These are phyloP conservation scores for Helicoverpa armigera DNA, from an alignment of 1,140 invertebrate genomes.

Conservation along the genomic window DNA sequence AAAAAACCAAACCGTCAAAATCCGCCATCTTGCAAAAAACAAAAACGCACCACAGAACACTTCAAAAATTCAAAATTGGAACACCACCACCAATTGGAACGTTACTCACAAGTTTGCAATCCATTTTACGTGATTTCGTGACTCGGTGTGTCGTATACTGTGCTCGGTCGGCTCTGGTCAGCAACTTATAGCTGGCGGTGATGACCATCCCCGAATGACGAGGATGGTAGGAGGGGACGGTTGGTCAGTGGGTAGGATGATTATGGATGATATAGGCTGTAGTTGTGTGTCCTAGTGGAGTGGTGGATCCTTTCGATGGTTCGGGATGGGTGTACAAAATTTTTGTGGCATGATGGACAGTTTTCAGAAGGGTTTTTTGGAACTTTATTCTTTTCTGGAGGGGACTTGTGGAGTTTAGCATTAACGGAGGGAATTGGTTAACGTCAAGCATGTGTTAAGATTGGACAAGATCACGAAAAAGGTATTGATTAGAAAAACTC, in stretches of 20 bases:
- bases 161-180: background rate
- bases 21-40: background rate
- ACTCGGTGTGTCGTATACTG: slow-evolving; percentile 1
- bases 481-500: too few species aligned
- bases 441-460: too few species aligned
- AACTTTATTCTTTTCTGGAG: too few species aligned
- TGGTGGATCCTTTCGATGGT: too few species aligned
- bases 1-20: background rate
- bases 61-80: background rate
- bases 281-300: too few species aligned
- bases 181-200: slow-evolving; percentile 17
- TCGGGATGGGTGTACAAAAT: too few species aligned
- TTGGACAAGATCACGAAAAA: too few species aligned
- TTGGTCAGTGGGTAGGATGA: background rate
- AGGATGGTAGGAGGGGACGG: background rate
- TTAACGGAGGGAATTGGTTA: too few species aligned
- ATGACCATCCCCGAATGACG: background rate
- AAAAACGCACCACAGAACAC: background rate
- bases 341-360: too few species aligned
- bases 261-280: background rate
- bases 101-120: slow-evolving; percentile 47
- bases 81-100: slow-evolving; percentile 13
- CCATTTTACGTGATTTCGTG: slow-evolving; percentile 17
- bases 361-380: too few species aligned
- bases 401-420: too few species aligned